Percentiles rank a stretch among this genome's conserved stretches.
phyloP scores from a whole-genome alignment of 2,113 vertebrate species.

The Poecilia latipinna region DNA sequence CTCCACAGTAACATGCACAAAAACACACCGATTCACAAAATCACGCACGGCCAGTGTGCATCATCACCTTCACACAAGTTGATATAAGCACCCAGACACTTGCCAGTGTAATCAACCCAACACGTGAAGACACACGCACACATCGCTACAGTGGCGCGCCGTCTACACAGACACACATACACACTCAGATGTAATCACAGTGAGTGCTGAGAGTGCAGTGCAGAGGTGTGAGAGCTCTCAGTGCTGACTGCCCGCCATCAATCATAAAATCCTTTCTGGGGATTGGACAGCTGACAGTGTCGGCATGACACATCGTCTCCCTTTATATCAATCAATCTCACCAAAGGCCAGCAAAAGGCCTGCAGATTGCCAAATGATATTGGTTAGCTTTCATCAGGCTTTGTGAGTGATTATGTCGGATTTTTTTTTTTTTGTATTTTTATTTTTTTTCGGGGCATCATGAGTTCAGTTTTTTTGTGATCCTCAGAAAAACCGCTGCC shows the following conservation, averaged over 20 bases:
- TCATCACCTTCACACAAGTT: slow-evolving; percentile 39
- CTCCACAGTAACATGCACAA: slow-evolving; percentile 49
- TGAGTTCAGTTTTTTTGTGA: slow-evolving; percentile 18
- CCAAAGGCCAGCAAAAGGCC: slow-evolving; percentile 42
- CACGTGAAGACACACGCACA: slow-evolving; percentile 33
- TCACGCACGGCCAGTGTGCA: slow-evolving; percentile 26
- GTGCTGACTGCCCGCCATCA: slow-evolving; percentile 61
- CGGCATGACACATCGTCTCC: slow-evolving; percentile 69
- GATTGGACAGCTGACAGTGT: slow-evolving; percentile 77
- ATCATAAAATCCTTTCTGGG: slow-evolving; percentile 78
- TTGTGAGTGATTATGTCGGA: slow-evolving; percentile 47
- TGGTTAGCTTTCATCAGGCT: slow-evolving; percentile 62
- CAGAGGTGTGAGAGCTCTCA: slow-evolving; percentile 72
- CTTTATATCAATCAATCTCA: slow-evolving; percentile 74
- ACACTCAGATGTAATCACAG: slow-evolving; percentile 68
- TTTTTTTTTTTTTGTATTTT: slow-evolving; percentile 22
- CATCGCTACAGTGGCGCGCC: slow-evolving; percentile 8
- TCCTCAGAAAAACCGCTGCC: slow-evolving; percentile 20
- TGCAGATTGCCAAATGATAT: slow-evolving; percentile 66
- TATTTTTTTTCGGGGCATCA: slow-evolving; percentile 23
- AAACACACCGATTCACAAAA: slow-evolving; percentile 27
- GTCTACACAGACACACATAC: slow-evolving; percentile 37
- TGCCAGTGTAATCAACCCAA: slow-evolving; percentile 60
- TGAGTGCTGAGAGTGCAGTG: slow-evolving; percentile 74
- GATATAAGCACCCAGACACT: slow-evolving; percentile 18